phyloP scores from a whole-genome alignment of 2,888 invertebrate species.

The Caenorhabditis sp. region DNA sequence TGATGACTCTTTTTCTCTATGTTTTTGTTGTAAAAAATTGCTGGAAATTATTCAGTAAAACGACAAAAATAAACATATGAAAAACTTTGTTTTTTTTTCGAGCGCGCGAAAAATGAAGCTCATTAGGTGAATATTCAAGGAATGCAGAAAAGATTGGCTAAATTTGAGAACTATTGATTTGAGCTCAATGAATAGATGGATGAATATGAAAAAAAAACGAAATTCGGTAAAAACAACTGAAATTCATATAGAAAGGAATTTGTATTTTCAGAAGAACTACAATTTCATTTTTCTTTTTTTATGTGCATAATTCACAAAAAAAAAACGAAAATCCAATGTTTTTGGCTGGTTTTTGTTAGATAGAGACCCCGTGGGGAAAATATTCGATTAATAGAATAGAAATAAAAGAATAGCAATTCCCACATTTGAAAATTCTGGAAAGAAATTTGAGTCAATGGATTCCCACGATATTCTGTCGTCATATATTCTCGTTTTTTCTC shows the following conservation, averaged over 20 bases:
- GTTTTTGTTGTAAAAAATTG: not conserved
- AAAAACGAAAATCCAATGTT: too few relatives aligned
- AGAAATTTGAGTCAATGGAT: not conserved
- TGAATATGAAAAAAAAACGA: not conserved
- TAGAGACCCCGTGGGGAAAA: not conserved
- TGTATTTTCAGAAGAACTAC: too few relatives aligned
- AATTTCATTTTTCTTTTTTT: too few relatives aligned
- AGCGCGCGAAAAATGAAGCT: constrained; percentile 1
- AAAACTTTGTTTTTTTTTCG: not conserved
- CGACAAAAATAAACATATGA: not conserved
- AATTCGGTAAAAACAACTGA: not conserved
- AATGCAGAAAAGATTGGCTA: not conserved
- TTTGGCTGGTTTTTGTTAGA: too few relatives aligned
- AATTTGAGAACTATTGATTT: not conserved
- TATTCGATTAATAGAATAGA: not conserved
- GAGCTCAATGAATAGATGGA: not conserved
- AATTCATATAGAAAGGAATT: too few relatives aligned
- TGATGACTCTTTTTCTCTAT: constrained; percentile 2
- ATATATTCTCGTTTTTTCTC: not conserved
- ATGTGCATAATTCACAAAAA: too few relatives aligned
- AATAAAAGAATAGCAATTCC: not conserved
- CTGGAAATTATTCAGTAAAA: not conserved
- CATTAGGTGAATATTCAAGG: constrained; percentile 4
- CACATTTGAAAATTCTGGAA: not conserved
- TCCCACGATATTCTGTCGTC: not conserved